Evolutionary conservation across 2,888 invertebrate species (phyloP).

Genomic region (Oxyscelio sp.): DNA sequence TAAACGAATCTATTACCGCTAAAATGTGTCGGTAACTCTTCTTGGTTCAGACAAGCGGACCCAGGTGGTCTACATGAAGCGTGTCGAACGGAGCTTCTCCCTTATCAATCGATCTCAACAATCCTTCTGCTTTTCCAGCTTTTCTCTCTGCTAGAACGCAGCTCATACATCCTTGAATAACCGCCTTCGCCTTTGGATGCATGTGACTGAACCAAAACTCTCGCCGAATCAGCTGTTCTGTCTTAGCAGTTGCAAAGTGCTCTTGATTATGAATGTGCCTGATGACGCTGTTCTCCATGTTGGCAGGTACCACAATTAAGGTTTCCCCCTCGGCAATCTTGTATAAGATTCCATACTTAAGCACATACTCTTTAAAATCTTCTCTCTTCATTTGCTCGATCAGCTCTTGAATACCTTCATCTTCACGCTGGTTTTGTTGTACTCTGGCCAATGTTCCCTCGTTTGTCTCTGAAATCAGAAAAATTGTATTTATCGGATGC

Average conservation of each 20-base stretch:
- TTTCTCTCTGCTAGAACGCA: conserved; percentile 71
- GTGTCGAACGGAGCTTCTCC: conserved; percentile 57
- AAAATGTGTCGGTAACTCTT: conserved; percentile 66
- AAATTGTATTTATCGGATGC: not conserved
- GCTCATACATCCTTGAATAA: conserved; percentile 58
- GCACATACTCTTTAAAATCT: too few species aligned
- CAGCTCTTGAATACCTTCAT: not conserved
- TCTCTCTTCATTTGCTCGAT: too few species aligned
- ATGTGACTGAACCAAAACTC: conserved; percentile 61
- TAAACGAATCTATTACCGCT: conserved; percentile 55
- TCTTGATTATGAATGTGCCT: conserved; percentile 63
- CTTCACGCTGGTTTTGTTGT: not conserved
- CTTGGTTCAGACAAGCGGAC: conserved; percentile 46
- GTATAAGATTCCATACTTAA: too few species aligned
- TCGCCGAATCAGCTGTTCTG: conserved; percentile 54
- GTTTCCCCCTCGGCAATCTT: conserved; percentile 56
- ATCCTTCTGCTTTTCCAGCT: conserved; percentile 59
- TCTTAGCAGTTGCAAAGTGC: conserved; percentile 65
- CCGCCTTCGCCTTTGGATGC: conserved; percentile 45
- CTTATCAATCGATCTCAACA: conserved; percentile 38
- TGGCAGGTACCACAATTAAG: conserved; percentile 51
- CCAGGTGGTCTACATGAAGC: conserved; percentile 66
- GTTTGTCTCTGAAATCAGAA: not conserved
- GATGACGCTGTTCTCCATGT: conserved; percentile 55
- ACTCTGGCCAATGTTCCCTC: not conserved